Evolutionary conservation across 2,888 invertebrate species (phyloP).

Genomic region (Heliconius aoede): DNA sequence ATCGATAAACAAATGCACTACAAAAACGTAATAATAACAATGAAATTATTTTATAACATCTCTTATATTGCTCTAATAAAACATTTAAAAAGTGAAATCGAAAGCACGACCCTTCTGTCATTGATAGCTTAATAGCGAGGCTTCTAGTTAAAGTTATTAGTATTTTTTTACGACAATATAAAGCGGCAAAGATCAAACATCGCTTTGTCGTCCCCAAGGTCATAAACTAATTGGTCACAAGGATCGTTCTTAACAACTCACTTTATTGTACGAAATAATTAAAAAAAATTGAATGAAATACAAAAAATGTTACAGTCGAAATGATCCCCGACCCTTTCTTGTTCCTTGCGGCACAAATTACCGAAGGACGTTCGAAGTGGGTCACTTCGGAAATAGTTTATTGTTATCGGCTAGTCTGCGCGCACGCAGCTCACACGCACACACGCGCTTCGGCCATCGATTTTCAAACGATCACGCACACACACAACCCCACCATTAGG

Average conservation of each 20-base stretch:
- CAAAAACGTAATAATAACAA: slow-evolving; percentile 1
- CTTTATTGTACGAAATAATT: slow-evolving; percentile 58
- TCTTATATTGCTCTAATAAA: background rate
- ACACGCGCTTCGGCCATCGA: slow-evolving; percentile 58
- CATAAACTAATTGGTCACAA: slow-evolving; percentile 53
- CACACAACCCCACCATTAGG: slow-evolving; percentile 72
- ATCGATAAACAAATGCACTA: background rate
- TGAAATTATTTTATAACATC: slow-evolving; percentile 12
- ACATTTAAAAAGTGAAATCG: slow-evolving; percentile 19
- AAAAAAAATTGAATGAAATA: slow-evolving; percentile 50
- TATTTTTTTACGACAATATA: slow-evolving; percentile 47
- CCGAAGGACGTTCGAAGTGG: slow-evolving; percentile 82
- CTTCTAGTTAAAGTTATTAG: slow-evolving; percentile 30
- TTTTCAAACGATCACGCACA: slow-evolving; percentile 71
- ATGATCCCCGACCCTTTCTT: slow-evolving; percentile 79
- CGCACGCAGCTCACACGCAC: slow-evolving; percentile 73
- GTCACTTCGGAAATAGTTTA: slow-evolving; percentile 85
- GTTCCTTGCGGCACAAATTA: slow-evolving; percentile 82
- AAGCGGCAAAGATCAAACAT: slow-evolving; percentile 50
- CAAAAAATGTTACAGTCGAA: slow-evolving; percentile 64
- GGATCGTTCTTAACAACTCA: slow-evolving; percentile 59
- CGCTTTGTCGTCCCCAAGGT: slow-evolving; percentile 55
- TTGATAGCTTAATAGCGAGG: slow-evolving; percentile 17
- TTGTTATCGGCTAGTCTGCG: slow-evolving; percentile 83
- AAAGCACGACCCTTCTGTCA: slow-evolving; percentile 30